phyloP scores from a whole-genome alignment of 2,797 vertebrate genomes.

The Picus viridis region DNA sequence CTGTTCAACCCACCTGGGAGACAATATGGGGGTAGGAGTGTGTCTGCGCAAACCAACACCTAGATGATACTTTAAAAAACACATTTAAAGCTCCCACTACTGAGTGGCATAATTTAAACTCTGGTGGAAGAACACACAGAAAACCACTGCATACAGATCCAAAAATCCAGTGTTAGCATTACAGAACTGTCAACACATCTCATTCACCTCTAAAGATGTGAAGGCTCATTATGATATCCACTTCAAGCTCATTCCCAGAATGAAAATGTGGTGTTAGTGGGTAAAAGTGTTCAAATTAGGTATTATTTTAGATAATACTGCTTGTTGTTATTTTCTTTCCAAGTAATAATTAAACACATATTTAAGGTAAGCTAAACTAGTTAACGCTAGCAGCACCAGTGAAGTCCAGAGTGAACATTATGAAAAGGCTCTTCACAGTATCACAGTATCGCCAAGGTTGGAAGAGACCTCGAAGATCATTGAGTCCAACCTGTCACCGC shows the following conservation, averaged over 20 bases:
- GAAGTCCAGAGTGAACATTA: background rate
- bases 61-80: background rate
- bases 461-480: no score
- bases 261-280: background rate
- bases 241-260: background rate
- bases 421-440: background rate
- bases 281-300: background rate
- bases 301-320: background rate
- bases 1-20: background rate
- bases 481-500: no score
- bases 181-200: background rate
- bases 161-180: background rate
- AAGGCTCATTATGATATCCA: background rate
- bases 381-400: background rate
- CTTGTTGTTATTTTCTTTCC: background rate
- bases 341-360: background rate
- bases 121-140: background rate
- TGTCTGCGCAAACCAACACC: fast-evolving
- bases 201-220: background rate
- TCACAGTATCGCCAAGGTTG: no score
- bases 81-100: background rate
- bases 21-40: fast-evolving
- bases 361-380: background rate
- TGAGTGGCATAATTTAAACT: background rate
- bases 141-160: background rate